Evolutionary conservation across 2,113 vertebrate genomes (phyloP).

Genomic region (Danio rerio): DNA sequence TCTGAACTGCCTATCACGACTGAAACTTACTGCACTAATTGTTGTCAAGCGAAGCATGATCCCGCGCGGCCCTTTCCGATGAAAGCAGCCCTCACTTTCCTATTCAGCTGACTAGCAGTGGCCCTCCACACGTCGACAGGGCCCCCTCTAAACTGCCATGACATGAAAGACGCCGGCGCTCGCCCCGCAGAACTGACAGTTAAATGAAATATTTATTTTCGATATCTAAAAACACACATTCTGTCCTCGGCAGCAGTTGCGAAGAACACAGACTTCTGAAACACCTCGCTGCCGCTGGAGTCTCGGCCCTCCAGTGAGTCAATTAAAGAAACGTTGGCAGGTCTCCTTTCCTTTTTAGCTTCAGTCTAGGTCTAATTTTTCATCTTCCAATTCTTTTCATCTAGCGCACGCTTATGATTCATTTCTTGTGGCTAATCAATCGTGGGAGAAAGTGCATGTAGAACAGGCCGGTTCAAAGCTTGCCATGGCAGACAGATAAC

Average conservation of each 20-base stretch:
- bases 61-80: constrained; percentile 58
- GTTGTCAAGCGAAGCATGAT: constrained; percentile 73
- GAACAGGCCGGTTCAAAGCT: constrained; percentile 62
- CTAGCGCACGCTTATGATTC: constrained; percentile 50
- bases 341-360: constrained; percentile 65
- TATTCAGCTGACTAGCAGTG: constrained; percentile 63
- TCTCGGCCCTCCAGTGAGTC: constrained; percentile 77
- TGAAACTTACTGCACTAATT: constrained; percentile 71
- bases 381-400: constrained; percentile 70
- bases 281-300: constrained; percentile 67
- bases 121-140: constrained; percentile 68
- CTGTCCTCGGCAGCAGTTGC: constrained; percentile 74
- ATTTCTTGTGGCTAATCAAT: constrained; percentile 48
- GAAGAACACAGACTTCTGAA: constrained; percentile 77
- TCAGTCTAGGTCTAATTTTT: constrained; percentile 73
- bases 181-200: constrained; percentile 71
- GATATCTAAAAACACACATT: constrained; percentile 82
- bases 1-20: constrained; percentile 65
- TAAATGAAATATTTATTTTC: constrained; percentile 82
- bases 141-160: constrained; percentile 52
- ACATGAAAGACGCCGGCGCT: constrained; percentile 74
- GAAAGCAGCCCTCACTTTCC: constrained; percentile 48
- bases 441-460: constrained; percentile 63
- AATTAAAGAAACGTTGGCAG: constrained; percentile 77
- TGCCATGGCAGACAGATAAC: constrained; percentile 61